phyloP scores from a whole-genome alignment of 1,140 invertebrate genomes.

The Brachionus manjavacas region DNA sequence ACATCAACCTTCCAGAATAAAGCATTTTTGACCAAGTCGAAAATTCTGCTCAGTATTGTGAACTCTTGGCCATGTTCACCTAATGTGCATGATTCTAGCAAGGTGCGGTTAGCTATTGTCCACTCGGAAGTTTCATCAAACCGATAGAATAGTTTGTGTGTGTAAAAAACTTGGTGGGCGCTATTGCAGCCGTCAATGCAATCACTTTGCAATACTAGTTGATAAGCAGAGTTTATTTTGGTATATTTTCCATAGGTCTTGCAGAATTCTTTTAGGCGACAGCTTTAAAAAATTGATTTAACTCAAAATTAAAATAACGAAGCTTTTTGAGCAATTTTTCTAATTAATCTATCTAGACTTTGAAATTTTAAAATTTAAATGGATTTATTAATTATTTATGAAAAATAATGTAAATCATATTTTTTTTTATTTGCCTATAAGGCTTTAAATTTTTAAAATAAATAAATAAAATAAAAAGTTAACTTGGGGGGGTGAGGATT shows the following conservation, averaged over 20 bases:
- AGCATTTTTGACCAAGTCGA: not conserved
- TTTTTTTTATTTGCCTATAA: too few species aligned
- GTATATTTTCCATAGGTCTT: not conserved
- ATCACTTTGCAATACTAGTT: not conserved
- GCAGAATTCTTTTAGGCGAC: not conserved
- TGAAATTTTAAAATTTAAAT: too few species aligned
- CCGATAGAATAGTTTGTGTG: not conserved
- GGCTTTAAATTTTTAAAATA: too few species aligned
- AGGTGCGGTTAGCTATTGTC: not conserved
- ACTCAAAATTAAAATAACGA: not conserved
- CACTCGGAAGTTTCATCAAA: not conserved
- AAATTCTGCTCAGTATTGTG: not conserved
- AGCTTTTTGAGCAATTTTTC: not conserved
- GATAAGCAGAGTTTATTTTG: slow-evolving; percentile 3
- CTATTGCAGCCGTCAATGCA: not conserved
- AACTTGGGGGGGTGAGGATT: too few species aligned
- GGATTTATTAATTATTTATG: too few species aligned
- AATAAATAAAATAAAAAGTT: too few species aligned
- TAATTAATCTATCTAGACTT: too few species aligned
- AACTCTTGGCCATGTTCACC: not conserved
- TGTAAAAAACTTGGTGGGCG: not conserved
- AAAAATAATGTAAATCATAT: too few species aligned
- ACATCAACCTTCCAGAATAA: not conserved
- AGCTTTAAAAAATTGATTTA: not conserved
- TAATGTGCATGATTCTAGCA: not conserved